phyloP scores from a whole-genome alignment of 1,140 invertebrate species.

The Sarcophaga peregrina region DNA sequence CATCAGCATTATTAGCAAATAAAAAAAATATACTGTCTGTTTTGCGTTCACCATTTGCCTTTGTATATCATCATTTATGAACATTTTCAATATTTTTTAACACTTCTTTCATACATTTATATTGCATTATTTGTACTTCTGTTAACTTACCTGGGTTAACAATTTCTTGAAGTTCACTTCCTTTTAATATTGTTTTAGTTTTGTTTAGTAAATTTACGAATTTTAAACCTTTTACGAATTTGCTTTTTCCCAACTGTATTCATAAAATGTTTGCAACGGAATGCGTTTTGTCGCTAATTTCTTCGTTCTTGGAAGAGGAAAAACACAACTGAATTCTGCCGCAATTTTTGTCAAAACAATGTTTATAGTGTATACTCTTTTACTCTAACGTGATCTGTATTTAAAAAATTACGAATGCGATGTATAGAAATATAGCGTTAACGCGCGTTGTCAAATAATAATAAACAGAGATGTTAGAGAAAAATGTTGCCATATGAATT shows the following conservation, averaged over 20 bases:
- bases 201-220: not conserved
- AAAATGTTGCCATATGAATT: no score
- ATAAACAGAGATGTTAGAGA: no score
- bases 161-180: not conserved
- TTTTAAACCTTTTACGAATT: not conserved
- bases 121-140: no score
- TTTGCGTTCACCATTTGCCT: no score
- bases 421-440: not conserved
- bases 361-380: not conserved
- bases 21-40: no score
- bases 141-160: not conserved
- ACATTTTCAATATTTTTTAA: no score
- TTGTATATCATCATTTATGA: no score
- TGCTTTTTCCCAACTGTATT: slow-evolving; percentile 13
- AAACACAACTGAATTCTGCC: not conserved
- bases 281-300: not conserved
- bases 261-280: slow-evolving; percentile 21
- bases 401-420: not conserved
- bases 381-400: not conserved
- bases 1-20: not conserved
- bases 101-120: no score
- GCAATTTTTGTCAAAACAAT: slow-evolving; percentile 18
- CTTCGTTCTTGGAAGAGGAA: not conserved
- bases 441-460: not conserved
- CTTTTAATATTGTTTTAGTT: not conserved